phyloP scores from a whole-genome alignment of 1,140 invertebrate species.

The Magallana ariakensis region DNA sequence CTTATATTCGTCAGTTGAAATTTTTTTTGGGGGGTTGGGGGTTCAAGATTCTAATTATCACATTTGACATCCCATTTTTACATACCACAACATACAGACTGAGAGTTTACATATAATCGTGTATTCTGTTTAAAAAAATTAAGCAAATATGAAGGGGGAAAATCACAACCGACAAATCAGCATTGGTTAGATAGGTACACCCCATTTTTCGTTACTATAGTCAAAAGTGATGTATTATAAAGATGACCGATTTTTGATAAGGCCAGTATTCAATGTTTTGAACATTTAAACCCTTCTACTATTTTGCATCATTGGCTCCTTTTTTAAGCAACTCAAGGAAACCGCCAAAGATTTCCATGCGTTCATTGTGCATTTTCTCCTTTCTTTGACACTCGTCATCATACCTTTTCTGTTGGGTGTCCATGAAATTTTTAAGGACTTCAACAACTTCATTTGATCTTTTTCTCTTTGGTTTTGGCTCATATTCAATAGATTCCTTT shows the following conservation, averaged over 20 bases:
- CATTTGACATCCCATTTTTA: not conserved
- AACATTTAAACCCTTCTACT: not conserved
- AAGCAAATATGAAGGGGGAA: not conserved
- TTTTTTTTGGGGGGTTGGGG: not conserved
- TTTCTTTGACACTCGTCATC: not conserved
- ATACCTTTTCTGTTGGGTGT: too few relatives aligned
- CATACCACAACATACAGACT: not conserved
- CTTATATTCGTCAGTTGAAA: not conserved
- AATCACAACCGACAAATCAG: not conserved
- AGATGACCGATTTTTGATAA: too few relatives aligned
- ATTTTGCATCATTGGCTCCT: not conserved
- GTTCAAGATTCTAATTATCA: conserved; percentile 4
- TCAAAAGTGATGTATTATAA: too few relatives aligned
- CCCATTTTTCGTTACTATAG: too few relatives aligned
- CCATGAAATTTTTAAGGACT: too few relatives aligned
- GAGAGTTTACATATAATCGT: not conserved
- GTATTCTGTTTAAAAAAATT: not conserved
- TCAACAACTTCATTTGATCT: too few relatives aligned
- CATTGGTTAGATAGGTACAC: not conserved
- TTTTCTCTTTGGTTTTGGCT: too few relatives aligned
- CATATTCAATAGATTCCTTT: not conserved
- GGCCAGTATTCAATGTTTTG: not conserved
- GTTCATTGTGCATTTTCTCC: conserved; percentile 1
- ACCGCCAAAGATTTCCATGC: not conserved
- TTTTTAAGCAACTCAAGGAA: conserved; percentile 1